Evolutionary conservation across 2,888 invertebrate species (phyloP).

Genomic region (Eristalis arbustorum): DNA sequence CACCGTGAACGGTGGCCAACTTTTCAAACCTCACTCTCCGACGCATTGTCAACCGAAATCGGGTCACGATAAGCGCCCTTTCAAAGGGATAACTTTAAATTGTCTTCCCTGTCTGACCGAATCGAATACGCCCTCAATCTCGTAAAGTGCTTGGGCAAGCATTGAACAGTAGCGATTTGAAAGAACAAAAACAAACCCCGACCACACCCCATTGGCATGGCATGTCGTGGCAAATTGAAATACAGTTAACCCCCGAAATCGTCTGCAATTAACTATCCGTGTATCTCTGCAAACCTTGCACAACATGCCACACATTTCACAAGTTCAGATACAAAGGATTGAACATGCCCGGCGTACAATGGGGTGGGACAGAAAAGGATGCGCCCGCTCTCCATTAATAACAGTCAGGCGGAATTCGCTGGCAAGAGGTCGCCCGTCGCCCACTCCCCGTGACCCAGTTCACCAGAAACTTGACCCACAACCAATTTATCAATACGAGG

Average conservation of each 20-base stretch:
- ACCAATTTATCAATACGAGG: slow-evolving; percentile 52
- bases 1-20: too few relatives aligned
- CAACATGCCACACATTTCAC: background rate
- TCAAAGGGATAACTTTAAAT: too few relatives aligned
- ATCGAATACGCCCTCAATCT: too few relatives aligned
- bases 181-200: too few relatives aligned
- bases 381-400: background rate
- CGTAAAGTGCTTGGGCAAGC: too few relatives aligned
- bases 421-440: background rate
- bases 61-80: too few relatives aligned
- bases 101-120: too few relatives aligned
- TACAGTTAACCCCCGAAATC: background rate
- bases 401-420: background rate
- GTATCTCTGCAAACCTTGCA: background rate
- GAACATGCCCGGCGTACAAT: background rate
- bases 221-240: background rate
- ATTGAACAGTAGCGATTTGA: too few relatives aligned
- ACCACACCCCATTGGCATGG: too few relatives aligned
- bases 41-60: too few relatives aligned
- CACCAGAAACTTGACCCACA: slow-evolving; percentile 6
- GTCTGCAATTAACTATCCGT: background rate
- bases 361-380: background rate
- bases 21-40: too few relatives aligned
- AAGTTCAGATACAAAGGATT: background rate
- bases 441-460: background rate